Conservation (phyloP, 2,113 vertebrate species). For the Hydrolagus affinis region DNA sequence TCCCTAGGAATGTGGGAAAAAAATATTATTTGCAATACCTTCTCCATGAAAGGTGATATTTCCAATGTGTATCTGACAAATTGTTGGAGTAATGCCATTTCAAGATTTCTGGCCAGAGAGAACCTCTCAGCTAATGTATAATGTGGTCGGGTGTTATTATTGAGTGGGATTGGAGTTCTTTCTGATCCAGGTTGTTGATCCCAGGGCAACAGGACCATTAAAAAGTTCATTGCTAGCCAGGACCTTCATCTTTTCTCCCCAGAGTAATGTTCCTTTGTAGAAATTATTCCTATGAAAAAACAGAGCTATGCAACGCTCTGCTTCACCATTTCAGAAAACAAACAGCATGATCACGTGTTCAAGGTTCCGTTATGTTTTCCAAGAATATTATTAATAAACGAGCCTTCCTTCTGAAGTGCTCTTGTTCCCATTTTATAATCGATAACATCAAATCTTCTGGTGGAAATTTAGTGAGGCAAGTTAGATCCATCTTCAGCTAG, state of each 20-base stretch:
- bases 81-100: not conserved
- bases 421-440: not conserved
- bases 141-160: not conserved
- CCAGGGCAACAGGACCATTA: not conserved
- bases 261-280: not conserved
- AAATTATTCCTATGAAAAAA: not conserved
- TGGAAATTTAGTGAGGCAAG: not conserved
- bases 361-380: not conserved
- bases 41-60: no score
- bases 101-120: not conserved
- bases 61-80: no score
- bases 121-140: not conserved
- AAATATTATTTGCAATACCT: no score
- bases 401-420: not conserved
- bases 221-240: not conserved
- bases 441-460: not conserved
- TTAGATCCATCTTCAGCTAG: not conserved
- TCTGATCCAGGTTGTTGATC: no score
- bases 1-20: no score
- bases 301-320: not conserved
- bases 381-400: not conserved
- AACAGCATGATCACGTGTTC: not conserved
- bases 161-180: not conserved
- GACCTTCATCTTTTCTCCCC: not conserved
- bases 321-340: not conserved